Evolutionary conservation across 2,888 invertebrate genomes (phyloP).

Genomic region (Thereva unica): DNA sequence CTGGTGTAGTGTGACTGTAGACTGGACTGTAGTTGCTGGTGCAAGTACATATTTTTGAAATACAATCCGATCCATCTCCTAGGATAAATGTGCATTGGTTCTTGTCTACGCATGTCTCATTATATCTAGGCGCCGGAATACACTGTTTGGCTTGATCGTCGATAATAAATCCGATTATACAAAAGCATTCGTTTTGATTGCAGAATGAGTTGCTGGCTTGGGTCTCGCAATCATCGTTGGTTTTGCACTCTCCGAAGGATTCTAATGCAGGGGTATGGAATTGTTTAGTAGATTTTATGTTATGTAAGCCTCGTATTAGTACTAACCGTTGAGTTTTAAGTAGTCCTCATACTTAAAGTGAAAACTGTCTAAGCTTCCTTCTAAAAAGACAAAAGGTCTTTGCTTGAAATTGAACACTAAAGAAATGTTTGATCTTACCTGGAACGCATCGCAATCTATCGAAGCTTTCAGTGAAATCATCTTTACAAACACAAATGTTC

Average conservation of each 20-base stretch:
- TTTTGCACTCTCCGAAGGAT: conserved; percentile 31
- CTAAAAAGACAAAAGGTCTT: neutral
- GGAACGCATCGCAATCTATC: conserved; percentile 52
- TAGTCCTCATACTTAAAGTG: neutral
- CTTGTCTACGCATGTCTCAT: conserved; percentile 44
- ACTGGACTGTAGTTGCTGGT: conserved; percentile 43
- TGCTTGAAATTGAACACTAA: neutral
- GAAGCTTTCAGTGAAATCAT: conserved; percentile 46
- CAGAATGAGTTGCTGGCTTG: conserved; percentile 42
- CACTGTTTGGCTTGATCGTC: conserved; percentile 41
- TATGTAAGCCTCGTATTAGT: neutral
- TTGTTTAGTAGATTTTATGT: neutral
- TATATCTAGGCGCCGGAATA: conserved; percentile 42
- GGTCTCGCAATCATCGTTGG: conserved; percentile 45
- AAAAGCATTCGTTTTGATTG: conserved; percentile 43
- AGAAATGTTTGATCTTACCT: conserved; percentile 42
- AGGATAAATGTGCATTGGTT: conserved; percentile 45
- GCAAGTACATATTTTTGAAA: conserved; percentile 45
- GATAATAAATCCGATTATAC: conserved; percentile 41
- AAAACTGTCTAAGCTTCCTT: neutral
- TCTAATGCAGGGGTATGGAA: conserved; percentile 30
- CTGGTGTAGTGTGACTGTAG: no score
- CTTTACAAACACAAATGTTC: conserved; percentile 49
- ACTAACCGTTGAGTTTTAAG: neutral
- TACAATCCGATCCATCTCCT: conserved; percentile 46